Percentiles rank a stretch among this genome's conserved stretches.
phyloP scores from a whole-genome alignment of 2,888 invertebrate genomes.

The Oegoconia quadripuncta region DNA sequence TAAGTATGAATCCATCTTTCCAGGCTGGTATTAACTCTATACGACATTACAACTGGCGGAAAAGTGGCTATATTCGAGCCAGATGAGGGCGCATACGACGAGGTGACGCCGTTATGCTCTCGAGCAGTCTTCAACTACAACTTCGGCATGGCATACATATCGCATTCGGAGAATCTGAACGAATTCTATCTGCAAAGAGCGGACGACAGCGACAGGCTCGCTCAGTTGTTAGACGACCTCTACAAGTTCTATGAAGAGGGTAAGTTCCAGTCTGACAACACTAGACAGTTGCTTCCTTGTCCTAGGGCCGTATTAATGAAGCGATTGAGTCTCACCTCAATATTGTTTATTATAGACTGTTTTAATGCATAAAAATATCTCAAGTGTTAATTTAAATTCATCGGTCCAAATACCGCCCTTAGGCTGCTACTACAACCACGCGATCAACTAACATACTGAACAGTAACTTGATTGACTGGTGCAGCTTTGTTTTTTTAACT shows the following conservation, averaged over 20 bases:
- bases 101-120: slow-evolving; percentile 77
- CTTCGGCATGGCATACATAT: slow-evolving; percentile 78
- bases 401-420: no score
- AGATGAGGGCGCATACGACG: slow-evolving; percentile 74
- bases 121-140: slow-evolving; percentile 81
- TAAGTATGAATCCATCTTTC: no score
- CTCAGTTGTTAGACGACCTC: slow-evolving; percentile 77
- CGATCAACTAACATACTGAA: no score
- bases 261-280: slow-evolving; percentile 20
- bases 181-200: slow-evolving; percentile 82
- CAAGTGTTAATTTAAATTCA: no score
- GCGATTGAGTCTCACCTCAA: no score
- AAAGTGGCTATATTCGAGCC: slow-evolving; percentile 73
- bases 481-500: no score
- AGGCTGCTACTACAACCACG: no score
- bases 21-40: slow-evolving; percentile 84
- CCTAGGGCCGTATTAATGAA: background rate
- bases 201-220: slow-evolving; percentile 66
- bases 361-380: no score
- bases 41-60: slow-evolving; percentile 66
- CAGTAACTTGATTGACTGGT: no score
- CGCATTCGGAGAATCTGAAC: slow-evolving; percentile 77
- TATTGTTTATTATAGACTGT: no score
- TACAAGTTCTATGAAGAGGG: slow-evolving; percentile 77
- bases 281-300: no score